A percentile compares a stretch with the other conserved stretches of the same genome.
Conservation (phyloP, 2,888 invertebrate species). For the Clepsis dumicolana region DNA sequence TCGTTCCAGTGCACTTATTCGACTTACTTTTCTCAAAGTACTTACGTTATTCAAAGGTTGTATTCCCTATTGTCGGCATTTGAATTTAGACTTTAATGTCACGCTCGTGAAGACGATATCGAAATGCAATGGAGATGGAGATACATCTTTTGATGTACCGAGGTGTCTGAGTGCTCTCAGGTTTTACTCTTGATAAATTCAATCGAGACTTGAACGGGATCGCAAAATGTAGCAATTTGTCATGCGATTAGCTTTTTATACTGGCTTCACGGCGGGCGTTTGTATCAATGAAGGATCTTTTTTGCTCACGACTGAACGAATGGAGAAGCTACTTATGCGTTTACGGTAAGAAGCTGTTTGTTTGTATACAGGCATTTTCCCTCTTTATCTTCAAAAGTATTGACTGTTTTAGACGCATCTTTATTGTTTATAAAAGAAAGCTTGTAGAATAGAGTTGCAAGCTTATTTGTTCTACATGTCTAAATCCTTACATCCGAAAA, state of each 20-base stretch:
- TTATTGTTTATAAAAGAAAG: too few relatives aligned
- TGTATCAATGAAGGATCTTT: too few relatives aligned
- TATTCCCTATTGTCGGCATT: background rate
- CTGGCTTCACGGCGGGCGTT: too few relatives aligned
- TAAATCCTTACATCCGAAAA: too few relatives aligned
- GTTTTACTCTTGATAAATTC: constrained; percentile 1
- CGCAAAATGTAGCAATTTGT: constrained; percentile 2
- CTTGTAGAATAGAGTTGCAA: too few relatives aligned
- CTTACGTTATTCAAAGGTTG: background rate
- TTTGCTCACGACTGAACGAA: too few relatives aligned
- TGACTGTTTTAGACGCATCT: too few relatives aligned
- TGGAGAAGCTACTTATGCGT: too few relatives aligned
- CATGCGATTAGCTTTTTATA: background rate
- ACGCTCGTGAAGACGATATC: background rate
- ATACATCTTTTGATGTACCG: background rate
- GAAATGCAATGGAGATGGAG: background rate
- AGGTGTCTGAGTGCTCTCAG: background rate
- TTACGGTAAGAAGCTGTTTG: too few relatives aligned
- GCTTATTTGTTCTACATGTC: too few relatives aligned
- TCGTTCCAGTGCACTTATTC: constrained; percentile 9
- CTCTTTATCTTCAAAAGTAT: too few relatives aligned
- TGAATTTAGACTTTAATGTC: background rate
- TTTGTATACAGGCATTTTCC: too few relatives aligned
- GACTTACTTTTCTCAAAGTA: background rate
- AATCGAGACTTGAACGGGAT: background rate